Evolutionary conservation across 2,888 invertebrate species (phyloP), one percentile per base, ranked within the genome.

Genomic region (Megamerina dolium): DNA sequence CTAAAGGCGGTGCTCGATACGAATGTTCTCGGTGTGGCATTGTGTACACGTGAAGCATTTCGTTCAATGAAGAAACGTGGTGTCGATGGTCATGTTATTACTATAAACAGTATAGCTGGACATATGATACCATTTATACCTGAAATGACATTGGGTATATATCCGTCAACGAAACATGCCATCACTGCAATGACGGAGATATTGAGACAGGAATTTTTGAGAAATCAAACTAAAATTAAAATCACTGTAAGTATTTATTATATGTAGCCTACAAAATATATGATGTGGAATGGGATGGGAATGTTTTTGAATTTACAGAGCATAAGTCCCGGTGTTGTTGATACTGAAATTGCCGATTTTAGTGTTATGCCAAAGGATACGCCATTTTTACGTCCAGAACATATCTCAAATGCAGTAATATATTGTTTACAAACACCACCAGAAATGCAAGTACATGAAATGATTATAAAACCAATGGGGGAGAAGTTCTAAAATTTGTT

Each of bases 61-160:
- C 61, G 58, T 1, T 74, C 74, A 1, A 75, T 77, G 75, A 71
- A 57, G 14, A 48, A 52, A 3, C 60, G 66, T 2, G 58, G 69
- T 12, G 45, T 57, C 16, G 74, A 76, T 50, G 77, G 76, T 0
- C 75, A 76, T 50, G 66, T 77, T 14, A 62, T 77, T 17, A 64
- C 73, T 18, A 67, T 77, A 12, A 74, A 72, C 33, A 69, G 70
- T 33, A 29, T 64, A 8, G 53, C 51, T 8, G 66, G 68, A 2
- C 70, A 68, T 43, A 13, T 5, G 0, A 55, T 29, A 23, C 52
- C 73, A 18, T 54, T 66, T 3, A 2, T 61, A 1, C 58, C 61
- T 0, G 45, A 48, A 1, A 2, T 54, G 34, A 51, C 50, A 51
- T 53, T 43, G n/a, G 68, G 62, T 38, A 57, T 71, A 37, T 72